Base-by-base conservation (phyloP, 1,140 invertebrate genomes). In the Pinna nobilis region DNA sequence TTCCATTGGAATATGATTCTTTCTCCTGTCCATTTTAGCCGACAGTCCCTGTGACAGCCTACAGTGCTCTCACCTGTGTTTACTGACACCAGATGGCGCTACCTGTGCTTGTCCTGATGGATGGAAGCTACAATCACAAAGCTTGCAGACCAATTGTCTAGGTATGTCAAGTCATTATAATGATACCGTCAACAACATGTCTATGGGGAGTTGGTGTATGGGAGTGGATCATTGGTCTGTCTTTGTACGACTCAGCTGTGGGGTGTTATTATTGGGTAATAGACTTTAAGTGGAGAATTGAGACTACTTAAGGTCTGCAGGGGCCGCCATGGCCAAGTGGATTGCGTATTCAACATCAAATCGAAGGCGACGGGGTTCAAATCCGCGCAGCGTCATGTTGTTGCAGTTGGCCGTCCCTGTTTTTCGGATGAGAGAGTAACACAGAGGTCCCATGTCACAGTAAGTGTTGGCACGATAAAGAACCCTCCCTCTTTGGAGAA, bases 1-100 rank as follows among this genome's bases (percentile, higher is more conserved):
- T n/a, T n/a, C n/a, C n/a, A n/a, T n/a, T n/a, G n/a, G n/a, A n/a
- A n/a, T n/a, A n/a, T n/a, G n/a, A n/a, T n/a, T n/a, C n/a, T n/a
- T n/a, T n/a, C n/a, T n/a, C n/a, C n/a, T n/a, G n/a, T n/a, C n/a
- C n/a, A n/a, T 47, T 20, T 47, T 57, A 33, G 20, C 28, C 32
- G 53, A 32, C 7, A 32, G 37, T 20, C 4, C 53, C 32, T 57
- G 53, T 18, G 15, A 15, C 20, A 25, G 53, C n/a, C 15, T n/a
- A 57, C n/a, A 33, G 20, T 59, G 55, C 37, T 59, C 55, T 20
- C 55, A 59, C 55, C 55, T 59, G 30, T 59, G 55, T 59, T 59
- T 59, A 20, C 28, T 35, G 55, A 33, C 55, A 59, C 55, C 55
- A 59, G 55, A 59, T 30, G 55, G 55, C 33, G 55, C 55, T 59